phyloP scores from a whole-genome alignment of 2,113 vertebrate species.

The Perca schrenkii region DNA sequence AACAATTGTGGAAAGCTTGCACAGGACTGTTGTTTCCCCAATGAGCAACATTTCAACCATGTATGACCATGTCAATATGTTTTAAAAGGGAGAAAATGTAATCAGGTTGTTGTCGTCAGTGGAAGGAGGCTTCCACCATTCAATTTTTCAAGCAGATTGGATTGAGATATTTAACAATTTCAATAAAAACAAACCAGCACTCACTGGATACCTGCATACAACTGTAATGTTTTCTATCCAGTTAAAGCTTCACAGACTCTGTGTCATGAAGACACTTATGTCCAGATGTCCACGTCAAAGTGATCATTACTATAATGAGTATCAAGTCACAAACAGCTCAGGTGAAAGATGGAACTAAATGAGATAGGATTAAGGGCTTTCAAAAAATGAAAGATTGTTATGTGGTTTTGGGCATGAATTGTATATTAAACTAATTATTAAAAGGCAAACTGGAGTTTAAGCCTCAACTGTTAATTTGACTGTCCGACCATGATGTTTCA shows the following conservation, averaged over 20 bases:
- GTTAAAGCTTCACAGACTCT: not conserved
- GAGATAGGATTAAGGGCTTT: not conserved
- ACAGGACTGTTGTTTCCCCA: slow-evolving; percentile 52
- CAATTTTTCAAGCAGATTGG: slow-evolving; percentile 59
- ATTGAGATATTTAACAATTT: slow-evolving; percentile 66
- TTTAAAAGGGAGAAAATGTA: slow-evolving; percentile 71
- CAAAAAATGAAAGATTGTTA: not conserved
- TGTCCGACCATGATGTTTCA: not conserved
- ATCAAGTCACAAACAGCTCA: not conserved
- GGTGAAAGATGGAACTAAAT: not conserved
- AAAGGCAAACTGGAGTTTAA: not conserved
- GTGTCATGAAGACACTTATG: not conserved
- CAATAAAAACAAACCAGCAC: slow-evolving; percentile 82
- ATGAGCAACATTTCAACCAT: slow-evolving; percentile 57
- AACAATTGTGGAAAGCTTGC: slow-evolving; percentile 61
- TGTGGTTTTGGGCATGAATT: not conserved
- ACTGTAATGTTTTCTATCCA: slow-evolving; percentile 21
- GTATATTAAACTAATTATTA: not conserved
- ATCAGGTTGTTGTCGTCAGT: slow-evolving; percentile 55
- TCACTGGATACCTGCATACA: slow-evolving; percentile 71
- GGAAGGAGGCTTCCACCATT: slow-evolving; percentile 58
- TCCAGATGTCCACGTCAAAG: too few relatives aligned
- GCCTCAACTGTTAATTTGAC: not conserved
- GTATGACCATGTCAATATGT: slow-evolving; percentile 39
- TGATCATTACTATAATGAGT: not conserved